Base-by-base conservation (phyloP, 2,888 invertebrate species). In the Galerucella calmariensis region DNA sequence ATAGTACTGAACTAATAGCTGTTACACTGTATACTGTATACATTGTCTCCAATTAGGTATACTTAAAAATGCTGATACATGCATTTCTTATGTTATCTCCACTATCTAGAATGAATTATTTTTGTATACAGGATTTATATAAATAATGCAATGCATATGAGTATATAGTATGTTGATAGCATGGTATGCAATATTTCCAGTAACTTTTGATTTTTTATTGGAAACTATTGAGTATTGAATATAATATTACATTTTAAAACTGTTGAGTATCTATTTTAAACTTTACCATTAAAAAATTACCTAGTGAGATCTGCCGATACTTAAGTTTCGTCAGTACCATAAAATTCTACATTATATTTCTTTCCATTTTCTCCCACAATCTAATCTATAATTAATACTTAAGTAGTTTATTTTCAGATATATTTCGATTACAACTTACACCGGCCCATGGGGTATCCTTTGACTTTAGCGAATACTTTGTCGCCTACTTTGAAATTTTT, bases 381-480 rank as follows among this genome's bases (percentile, higher is more conserved):
- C 93, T 93, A 84, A 79, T n/a, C n/a, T n/a, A n/a, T n/a, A 90
- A 82, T 78, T 6, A 63, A n/a, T 16, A 16, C 8, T 65, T 59
- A 12, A n/a, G 46, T 81, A 77, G 1, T 56, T 16, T 61, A 69
- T 69, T 48, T 51, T 12, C 62, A 63, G 11, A 58, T 48, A n/a
- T 35, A 20, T n/a, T 66, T 72, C 20, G 20, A 16, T 20, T 56
- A 16, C 20, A 56, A 78, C 79, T 81, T 86, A 93, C 93, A 87
- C 92, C 97, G 77, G 98, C 98, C 98, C 98, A 98, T 83, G 83
- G 98, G 97, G 89, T 97, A 98, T 79, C 98, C 98, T 89, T 97
- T 96, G 76, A 98, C 95, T 91, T 98, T 98, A 44, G 97, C 98
- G 87, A 98, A 98, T 81, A 98, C 96, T 85, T 95, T 94, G 89